Conservation (phyloP, 1,140 invertebrate genomes). For the Muscidifurax raptorellus region DNA sequence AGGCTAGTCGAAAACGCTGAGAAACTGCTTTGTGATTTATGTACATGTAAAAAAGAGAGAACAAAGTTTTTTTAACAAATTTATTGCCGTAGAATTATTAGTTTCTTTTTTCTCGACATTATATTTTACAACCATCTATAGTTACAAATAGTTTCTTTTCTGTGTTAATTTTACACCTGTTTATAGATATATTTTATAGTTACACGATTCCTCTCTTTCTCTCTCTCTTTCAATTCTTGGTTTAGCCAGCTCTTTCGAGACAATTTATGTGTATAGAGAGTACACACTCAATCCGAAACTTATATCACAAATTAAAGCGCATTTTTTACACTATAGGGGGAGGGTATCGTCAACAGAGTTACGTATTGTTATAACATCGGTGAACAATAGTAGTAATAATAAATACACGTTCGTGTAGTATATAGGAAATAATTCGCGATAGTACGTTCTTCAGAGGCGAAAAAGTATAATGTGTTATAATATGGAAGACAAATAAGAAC, state of each 20-base stretch:
- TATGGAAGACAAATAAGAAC: slow-evolving; percentile 41
- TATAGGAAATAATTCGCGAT: not conserved
- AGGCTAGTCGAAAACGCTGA: slow-evolving; percentile 48
- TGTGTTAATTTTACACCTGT: not conserved
- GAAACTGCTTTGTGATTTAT: not conserved
- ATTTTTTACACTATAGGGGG: not conserved
- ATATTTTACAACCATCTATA: slow-evolving; percentile 33
- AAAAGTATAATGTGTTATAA: not conserved
- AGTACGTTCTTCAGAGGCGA: not conserved
- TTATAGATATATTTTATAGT: not conserved
- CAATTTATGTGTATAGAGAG: not conserved
- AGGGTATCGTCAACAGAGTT: not conserved
- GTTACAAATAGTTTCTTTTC: slow-evolving; percentile 15
- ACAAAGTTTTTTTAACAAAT: not conserved
- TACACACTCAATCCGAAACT: not conserved
- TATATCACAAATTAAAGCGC: slow-evolving; percentile 44
- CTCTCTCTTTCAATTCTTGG: not conserved
- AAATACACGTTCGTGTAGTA: not conserved
- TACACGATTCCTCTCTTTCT: not conserved
- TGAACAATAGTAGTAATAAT: not conserved
- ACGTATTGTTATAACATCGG: not conserved
- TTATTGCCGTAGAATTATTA: slow-evolving; percentile 39
- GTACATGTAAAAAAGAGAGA: not conserved
- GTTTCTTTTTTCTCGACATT: not conserved
- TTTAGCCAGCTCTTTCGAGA: not conserved